A percentile compares a stretch with the other conserved stretches of the same genome.
phyloP scores from a whole-genome alignment of 2,888 invertebrate species.

The Drosophila quinaria region DNA sequence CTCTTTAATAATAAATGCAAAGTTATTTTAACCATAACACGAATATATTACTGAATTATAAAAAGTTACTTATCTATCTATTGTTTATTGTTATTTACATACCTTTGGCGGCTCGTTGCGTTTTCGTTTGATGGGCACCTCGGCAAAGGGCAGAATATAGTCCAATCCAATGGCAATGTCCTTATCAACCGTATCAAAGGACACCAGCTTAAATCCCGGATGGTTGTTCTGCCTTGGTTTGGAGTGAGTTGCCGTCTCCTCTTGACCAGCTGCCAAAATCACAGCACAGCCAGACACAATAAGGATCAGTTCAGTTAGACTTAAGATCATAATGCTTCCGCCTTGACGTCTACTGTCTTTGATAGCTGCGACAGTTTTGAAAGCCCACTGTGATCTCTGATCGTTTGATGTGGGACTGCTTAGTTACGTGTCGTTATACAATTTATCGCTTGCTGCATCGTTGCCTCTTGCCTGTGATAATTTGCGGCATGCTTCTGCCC shows the following conservation, averaged over 20 bases:
- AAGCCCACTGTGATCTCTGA: conserved; percentile 17
- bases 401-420: background rate
- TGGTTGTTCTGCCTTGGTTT: conserved; percentile 12
- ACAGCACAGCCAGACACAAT: conserved; percentile 42
- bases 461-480: conserved; percentile 63
- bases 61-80: background rate
- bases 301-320: conserved; percentile 12
- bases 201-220: conserved; percentile 52
- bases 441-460: conserved; percentile 48
- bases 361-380: conserved; percentile 48
- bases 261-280: conserved; percentile 45
- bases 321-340: conserved; percentile 53
- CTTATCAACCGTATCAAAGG: conserved; percentile 74
- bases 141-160: conserved; percentile 75
- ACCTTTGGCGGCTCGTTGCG: conserved; percentile 64
- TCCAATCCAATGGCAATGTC: conserved; percentile 74
- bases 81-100: background rate
- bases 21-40: background rate
- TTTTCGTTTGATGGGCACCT: conserved; percentile 73
- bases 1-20: background rate
- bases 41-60: background rate
- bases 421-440: conserved; percentile 31
- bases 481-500: conserved; percentile 40
- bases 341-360: conserved; percentile 28
- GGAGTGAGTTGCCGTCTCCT: conserved; percentile 5